Evolutionary conservation across 2,797 vertebrate genomes (phyloP).

Genomic region (Amniataba percoides): DNA sequence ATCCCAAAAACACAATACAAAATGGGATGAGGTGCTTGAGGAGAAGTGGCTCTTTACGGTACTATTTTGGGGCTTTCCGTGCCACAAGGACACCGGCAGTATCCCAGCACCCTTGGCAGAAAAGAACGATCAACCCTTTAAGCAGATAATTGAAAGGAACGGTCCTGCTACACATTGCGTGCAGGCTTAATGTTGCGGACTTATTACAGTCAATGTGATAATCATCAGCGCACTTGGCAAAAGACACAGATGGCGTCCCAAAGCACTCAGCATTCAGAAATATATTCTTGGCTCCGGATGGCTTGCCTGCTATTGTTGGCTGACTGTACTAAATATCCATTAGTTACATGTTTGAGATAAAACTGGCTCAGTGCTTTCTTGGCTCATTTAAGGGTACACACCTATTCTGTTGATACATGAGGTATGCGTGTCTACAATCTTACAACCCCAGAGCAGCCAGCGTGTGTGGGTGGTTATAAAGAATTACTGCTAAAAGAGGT

Average conservation of each 20-base stretch:
- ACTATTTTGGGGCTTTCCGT: slow-evolving; percentile 35
- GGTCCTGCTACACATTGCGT: slow-evolving; percentile 47
- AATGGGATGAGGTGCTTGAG: background rate
- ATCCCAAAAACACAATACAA: background rate
- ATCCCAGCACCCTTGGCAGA: slow-evolving; percentile 38
- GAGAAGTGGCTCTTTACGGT: slow-evolving; percentile 13
- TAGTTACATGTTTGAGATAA: slow-evolving; percentile 66
- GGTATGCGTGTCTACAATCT: slow-evolving; percentile 14
- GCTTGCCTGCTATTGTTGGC: slow-evolving; percentile 61
- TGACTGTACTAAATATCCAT: slow-evolving; percentile 64
- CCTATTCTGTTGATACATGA: slow-evolving; percentile 46
- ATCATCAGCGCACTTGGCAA: slow-evolving; percentile 63
- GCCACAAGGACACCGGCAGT: slow-evolving; percentile 38
- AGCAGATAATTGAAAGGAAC: slow-evolving; percentile 63
- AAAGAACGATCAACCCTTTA: slow-evolving; percentile 40
- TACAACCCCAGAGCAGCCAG: slow-evolving; percentile 25
- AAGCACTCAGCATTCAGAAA: slow-evolving; percentile 56
- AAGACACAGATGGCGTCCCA: slow-evolving; percentile 66
- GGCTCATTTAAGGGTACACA: slow-evolving; percentile 53
- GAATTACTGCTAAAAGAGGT: slow-evolving; percentile 35
- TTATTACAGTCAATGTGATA: slow-evolving; percentile 66
- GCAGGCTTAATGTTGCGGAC: slow-evolving; percentile 57
- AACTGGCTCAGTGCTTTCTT: slow-evolving; percentile 47
- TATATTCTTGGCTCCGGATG: slow-evolving; percentile 42
- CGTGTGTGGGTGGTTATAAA: slow-evolving; percentile 5